Evolutionary conservation across 2,797 vertebrate species (phyloP).

Genomic region (Sus cebifrons): DNA sequence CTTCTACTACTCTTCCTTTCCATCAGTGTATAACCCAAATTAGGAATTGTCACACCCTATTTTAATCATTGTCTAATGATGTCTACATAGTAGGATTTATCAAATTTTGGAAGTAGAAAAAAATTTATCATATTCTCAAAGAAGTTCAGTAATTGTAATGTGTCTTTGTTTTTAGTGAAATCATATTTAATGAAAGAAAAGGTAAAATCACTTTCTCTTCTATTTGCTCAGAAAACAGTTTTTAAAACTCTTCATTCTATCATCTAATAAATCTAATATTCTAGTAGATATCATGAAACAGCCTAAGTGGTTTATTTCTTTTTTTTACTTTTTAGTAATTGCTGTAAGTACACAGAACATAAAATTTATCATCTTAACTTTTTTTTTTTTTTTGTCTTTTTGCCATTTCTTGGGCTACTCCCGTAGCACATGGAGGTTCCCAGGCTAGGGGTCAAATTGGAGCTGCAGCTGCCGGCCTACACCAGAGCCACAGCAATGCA

Average conservation of each 20-base stretch:
- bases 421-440: too few species aligned
- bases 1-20: not conserved
- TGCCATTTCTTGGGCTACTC: too few species aligned
- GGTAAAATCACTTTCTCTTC: not conserved
- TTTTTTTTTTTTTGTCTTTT: too few species aligned
- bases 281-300: conserved; percentile 52
- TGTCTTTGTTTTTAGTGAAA: conserved; percentile 37
- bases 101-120: conserved; percentile 34
- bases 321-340: conserved; percentile 5
- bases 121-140: not conserved
- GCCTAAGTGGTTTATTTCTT: conserved; percentile 36
- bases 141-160: not conserved
- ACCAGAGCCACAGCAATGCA: too few species aligned
- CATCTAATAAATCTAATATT: conserved; percentile 58
- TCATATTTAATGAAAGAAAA: conserved; percentile 50
- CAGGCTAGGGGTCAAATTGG: too few species aligned
- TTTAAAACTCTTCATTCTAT: conserved; percentile 24
- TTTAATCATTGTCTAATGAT: conserved; percentile 4
- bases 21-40: not conserved
- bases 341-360: not conserved
- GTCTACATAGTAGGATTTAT: not conserved
- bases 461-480: too few species aligned
- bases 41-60: not conserved
- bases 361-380: not conserved
- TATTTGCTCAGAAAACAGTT: conserved; percentile 44